Base-by-base conservation (phyloP, 2,888 invertebrate genomes). In the Drosophila siamana region DNA sequence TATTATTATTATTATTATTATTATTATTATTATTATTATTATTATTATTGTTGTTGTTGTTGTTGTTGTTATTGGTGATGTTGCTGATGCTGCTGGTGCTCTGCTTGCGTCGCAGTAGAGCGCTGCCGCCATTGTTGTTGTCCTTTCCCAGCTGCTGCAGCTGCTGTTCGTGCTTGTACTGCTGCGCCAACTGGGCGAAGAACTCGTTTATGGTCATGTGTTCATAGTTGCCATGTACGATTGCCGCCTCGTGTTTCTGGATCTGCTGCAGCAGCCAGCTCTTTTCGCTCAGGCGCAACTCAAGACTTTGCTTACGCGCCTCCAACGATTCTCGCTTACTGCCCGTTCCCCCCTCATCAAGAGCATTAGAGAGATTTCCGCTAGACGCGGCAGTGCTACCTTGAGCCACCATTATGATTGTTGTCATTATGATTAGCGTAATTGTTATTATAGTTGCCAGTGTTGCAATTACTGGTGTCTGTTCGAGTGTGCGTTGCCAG, bases 201-300 rank as follows among this genome's bases (percentile, higher is more conserved):
- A 90, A 86, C 60, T 91, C 91, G 51, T 91, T 90, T 46, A 90
- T 70, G 36, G 90, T 90, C 70, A 90, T 65, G 40, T 88, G 88
- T 47, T 92, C 91, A 69, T 89, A 89, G 52, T 89, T 91, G 16
- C 91, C 91, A 65, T 90, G 90, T n/a, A 92, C 74, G 9, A 92
- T 90, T 65, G 91, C 88, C 0, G 90, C 70, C 73, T 92, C 92
- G 70, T 92, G 92, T 30, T 91, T 91, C 64, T 92, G 91, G 15
- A 92, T 88, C 70, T 92, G 92, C 47, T 92, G 91, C 62, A 92
- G 69, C 4, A 92, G 75, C 89, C 91, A 90, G 64, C 90, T 92
- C 70, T 92, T 92, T 51, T 92, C 92, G 56, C 89, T 91, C 0
- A 92, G 67, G n/a, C 91, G 74, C 67, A 90, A 90, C 59, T 92